These are phyloP conservation scores for Eurytoma californica DNA, from an alignment of 2,888 invertebrate genomes.

Conservation along the genomic window DNA sequence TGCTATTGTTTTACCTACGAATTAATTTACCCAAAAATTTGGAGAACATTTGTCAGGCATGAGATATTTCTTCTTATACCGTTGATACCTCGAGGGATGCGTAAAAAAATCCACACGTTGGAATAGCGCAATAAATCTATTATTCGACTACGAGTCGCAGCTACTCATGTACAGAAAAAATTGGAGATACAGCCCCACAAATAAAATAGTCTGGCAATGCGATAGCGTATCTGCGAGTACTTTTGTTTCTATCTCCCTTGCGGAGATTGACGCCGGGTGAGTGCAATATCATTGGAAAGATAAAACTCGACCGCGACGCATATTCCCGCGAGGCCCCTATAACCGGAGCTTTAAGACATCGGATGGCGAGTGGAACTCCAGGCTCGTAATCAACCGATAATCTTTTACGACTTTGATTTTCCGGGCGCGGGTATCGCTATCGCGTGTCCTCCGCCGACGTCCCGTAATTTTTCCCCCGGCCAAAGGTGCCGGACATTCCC, in stretches of 20 bases:
- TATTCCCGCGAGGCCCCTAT: conserved; percentile 20
- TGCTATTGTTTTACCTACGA: no score
- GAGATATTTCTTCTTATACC: no score
- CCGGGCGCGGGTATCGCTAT: no score
- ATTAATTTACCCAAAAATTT: no score
- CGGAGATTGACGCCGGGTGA: conserved; percentile 39
- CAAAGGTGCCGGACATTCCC: no score
- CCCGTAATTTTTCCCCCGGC: no score
- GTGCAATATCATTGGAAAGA: conserved; percentile 43
- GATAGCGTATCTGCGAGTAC: conserved; percentile 39
- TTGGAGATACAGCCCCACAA: not conserved
- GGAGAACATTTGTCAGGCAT: no score
- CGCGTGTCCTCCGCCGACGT: no score
- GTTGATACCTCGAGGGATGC: no score
- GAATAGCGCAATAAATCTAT: conserved; percentile 15
- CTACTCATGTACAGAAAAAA: not conserved
- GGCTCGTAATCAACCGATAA: conserved; percentile 11
- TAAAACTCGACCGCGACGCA: conserved; percentile 37
- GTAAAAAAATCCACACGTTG: no score
- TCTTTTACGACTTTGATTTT: conserved; percentile 13
- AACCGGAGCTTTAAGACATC: not conserved
- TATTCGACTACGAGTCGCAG: conserved; percentile 7
- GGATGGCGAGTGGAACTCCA: not conserved
- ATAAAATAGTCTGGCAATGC: conserved; percentile 18
- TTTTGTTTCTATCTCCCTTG: conserved; percentile 22